Percentiles rank a stretch among this genome's conserved stretches.
These are phyloP conservation scores for Polymixis lichenea DNA, from an alignment of 2,888 invertebrate species.

Conservation along the genomic window DNA sequence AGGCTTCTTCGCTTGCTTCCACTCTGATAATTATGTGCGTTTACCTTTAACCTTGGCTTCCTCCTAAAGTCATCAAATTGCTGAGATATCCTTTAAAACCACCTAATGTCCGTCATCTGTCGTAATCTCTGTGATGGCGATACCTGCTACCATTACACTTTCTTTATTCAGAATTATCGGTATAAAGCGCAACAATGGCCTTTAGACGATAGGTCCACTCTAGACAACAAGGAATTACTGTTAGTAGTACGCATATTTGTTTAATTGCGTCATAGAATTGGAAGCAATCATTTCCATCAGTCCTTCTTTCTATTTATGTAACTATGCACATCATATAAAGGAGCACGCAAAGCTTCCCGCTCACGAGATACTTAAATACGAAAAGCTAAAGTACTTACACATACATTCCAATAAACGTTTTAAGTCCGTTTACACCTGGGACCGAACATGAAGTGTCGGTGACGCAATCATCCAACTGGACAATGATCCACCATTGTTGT, in stretches of 20 bases:
- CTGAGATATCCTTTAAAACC: neutral
- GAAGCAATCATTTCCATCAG: neutral
- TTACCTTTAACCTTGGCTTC: neutral
- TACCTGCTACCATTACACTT: neutral
- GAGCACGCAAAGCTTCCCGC: neutral
- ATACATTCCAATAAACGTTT: constrained; percentile 12
- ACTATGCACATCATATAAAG: neutral
- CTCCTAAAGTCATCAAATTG: neutral
- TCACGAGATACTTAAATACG: neutral
- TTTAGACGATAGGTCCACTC: constrained; percentile 29
- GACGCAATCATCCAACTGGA: constrained; percentile 70
- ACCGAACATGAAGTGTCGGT: constrained; percentile 35
- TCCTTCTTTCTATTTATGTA: neutral
- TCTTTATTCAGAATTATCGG: constrained; percentile 17
- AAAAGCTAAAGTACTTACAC: neutral
- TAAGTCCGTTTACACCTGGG: constrained; percentile 38
- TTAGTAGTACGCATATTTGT: constrained; percentile 6
- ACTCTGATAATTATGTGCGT: too few relatives aligned
- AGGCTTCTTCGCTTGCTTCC: too few relatives aligned
- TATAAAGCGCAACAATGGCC: constrained; percentile 24
- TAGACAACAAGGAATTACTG: constrained; percentile 34
- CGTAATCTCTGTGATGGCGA: neutral
- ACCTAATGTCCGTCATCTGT: neutral
- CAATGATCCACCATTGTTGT: constrained; percentile 76
- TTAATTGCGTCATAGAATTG: neutral